phyloP scores from a whole-genome alignment of 2,797 vertebrate species.

The Falco peregrinus region DNA sequence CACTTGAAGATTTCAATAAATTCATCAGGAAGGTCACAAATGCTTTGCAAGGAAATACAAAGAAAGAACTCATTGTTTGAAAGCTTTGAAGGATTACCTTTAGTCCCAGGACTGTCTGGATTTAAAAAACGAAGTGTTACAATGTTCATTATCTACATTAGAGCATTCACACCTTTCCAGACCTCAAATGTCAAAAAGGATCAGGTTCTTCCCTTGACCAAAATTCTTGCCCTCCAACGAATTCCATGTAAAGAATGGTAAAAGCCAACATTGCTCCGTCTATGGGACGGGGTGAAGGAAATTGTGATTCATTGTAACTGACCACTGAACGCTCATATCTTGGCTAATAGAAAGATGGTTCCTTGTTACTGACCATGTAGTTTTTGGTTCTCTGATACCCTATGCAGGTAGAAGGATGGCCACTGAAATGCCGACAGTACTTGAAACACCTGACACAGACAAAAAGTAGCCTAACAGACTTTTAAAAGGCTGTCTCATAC shows the following conservation, averaged over 20 bases:
- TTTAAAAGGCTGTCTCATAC: neutral
- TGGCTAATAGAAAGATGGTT: neutral
- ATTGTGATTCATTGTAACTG: neutral
- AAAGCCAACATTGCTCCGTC: neutral
- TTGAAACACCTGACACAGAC: neutral
- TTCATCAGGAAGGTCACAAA: neutral
- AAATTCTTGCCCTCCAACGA: neutral
- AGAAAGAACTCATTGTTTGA: neutral
- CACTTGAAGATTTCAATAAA: neutral
- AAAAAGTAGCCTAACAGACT: neutral
- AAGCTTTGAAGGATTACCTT: neutral
- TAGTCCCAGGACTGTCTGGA: neutral
- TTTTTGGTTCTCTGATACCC: neutral
- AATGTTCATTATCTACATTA: neutral
- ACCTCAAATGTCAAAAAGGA: neutral
- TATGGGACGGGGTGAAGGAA: neutral
- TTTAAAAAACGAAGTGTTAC: neutral
- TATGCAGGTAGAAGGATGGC: neutral
- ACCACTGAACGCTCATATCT: neutral
- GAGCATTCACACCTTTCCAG: neutral
- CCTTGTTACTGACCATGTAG: neutral
- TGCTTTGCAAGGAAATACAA: neutral
- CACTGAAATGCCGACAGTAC: neutral
- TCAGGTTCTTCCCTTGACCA: neutral
- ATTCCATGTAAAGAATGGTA: neutral